phyloP scores from a whole-genome alignment of 2,797 vertebrate species.

The Sebastes iracundus region DNA sequence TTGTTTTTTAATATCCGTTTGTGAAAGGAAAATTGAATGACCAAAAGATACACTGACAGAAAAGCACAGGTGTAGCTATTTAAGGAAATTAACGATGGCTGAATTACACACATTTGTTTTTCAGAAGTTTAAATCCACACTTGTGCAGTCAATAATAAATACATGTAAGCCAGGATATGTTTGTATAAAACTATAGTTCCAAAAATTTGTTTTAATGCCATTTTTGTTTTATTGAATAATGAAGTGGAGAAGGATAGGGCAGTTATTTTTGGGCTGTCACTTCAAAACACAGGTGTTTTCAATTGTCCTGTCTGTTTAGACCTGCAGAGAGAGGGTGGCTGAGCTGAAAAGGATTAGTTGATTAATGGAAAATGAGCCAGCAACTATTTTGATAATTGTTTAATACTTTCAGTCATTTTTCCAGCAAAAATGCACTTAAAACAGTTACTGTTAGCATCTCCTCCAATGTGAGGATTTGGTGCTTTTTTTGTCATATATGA shows the following conservation, averaged over 20 bases:
- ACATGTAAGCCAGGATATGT: neutral
- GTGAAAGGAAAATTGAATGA: too few species aligned
- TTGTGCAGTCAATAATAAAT: too few species aligned
- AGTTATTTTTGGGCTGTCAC: neutral
- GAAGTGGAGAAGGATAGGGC: neutral
- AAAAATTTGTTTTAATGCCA: neutral
- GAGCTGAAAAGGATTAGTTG: neutral
- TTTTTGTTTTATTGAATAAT: neutral
- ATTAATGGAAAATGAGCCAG: too few species aligned
- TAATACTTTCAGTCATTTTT: too few species aligned
- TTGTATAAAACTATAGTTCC: neutral
- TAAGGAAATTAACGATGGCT: neutral
- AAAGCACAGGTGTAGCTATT: neutral
- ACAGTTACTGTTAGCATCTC: too few species aligned
- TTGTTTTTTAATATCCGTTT: too few species aligned
- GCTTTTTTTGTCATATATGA: too few species aligned
- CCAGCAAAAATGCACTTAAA: too few species aligned
- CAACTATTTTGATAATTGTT: too few species aligned
- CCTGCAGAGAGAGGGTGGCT: neutral
- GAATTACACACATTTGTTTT: neutral
- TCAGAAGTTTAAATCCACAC: neutral
- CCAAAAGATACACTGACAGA: fast-evolving
- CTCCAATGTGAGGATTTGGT: too few species aligned
- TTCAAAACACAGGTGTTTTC: neutral
- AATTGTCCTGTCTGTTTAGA: neutral